Evolutionary conservation across 2,888 invertebrate genomes (phyloP), one percentile per base, ranked within the genome.

Genomic region (Arctia plantaginis): DNA sequence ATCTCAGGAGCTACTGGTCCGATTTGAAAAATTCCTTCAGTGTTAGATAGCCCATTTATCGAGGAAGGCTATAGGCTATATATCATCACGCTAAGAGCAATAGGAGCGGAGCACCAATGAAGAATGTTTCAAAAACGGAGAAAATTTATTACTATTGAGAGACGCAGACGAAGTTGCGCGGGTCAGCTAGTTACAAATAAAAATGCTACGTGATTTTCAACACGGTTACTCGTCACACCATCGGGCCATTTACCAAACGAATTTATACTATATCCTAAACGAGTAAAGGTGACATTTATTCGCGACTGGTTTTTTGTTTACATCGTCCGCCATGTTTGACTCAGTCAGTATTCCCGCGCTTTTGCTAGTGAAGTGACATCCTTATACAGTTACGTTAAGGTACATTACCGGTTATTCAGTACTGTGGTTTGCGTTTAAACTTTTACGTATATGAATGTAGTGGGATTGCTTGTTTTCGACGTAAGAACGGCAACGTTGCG

Each of bases 401-500:
- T 20, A 13, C 66, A 69, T 74, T 79, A 74, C 80, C 76, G 77
- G 59, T 66, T 86, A 76, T 47, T 74, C 15, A 6, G 30, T 6
- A 18, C 27, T 35, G 62, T 44, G 30, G 80, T 78, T 78, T 68
- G n/a, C 27, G 27, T 33, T 35, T 35, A 44, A 35, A 74, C 66
- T 78, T 62, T 23, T 76, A 75, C 77, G 74, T 76, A 64, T 62
- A 68, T 27, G 44, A 72, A 69, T 75, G 76, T 81, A 77, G 75
- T 82, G 82, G 82, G 82, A 75, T 69, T 55, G 78, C 80, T 82
- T 92, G 91, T 92, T 91, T 90, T 90, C 84, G 79, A 88, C 39
- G 85, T 77, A 88, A 88, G 91, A 88, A 81, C 89, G 92, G 92
- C 92, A 92, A 92, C 92, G 89, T 85, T 87, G 92, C 92, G 72